A percentile compares a stretch with the other conserved stretches of the same genome.
Conservation (phyloP, 2,113 vertebrate species). For the Zosterops lateralis region DNA sequence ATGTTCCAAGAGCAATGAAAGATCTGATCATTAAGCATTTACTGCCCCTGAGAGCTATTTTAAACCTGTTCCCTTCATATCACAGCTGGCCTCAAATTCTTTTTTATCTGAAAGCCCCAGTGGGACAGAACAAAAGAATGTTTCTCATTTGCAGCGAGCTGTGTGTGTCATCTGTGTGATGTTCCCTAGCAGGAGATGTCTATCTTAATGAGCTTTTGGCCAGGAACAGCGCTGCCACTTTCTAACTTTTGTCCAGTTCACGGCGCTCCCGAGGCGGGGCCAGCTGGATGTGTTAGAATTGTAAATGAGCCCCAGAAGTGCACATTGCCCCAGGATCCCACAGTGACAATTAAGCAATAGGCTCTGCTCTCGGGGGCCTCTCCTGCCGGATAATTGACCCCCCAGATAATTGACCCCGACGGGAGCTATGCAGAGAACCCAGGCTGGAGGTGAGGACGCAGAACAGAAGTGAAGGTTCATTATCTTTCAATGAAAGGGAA, state of each 20-base stretch:
- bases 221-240: constrained; percentile 41
- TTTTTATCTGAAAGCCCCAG: constrained; percentile 61
- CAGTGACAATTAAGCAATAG: constrained; percentile 38
- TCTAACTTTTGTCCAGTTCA: constrained; percentile 69
- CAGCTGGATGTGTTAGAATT: constrained; percentile 61
- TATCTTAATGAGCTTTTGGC: constrained; percentile 68
- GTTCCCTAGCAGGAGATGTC: constrained; percentile 57
- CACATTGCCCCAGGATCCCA: constrained; percentile 8
- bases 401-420: constrained; percentile 37
- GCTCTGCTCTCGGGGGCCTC: neutral
- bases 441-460: neutral
- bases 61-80: constrained; percentile 65
- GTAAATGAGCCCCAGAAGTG: constrained; percentile 64
- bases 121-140: constrained; percentile 56
- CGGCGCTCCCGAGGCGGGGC: constrained; percentile 35
- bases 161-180: constrained; percentile 57
- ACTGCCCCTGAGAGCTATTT: constrained; percentile 64
- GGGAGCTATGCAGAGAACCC: constrained; percentile 42
- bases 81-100: constrained; percentile 61
- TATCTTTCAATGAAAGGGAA: constrained; percentile 18
- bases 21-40: constrained; percentile 73
- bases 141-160: constrained; percentile 49
- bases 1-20: constrained; percentile 61
- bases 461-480: constrained; percentile 36
- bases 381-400: constrained; percentile 34